Conservation (phyloP, 1,140 invertebrate genomes). For the Manduca sexta region DNA sequence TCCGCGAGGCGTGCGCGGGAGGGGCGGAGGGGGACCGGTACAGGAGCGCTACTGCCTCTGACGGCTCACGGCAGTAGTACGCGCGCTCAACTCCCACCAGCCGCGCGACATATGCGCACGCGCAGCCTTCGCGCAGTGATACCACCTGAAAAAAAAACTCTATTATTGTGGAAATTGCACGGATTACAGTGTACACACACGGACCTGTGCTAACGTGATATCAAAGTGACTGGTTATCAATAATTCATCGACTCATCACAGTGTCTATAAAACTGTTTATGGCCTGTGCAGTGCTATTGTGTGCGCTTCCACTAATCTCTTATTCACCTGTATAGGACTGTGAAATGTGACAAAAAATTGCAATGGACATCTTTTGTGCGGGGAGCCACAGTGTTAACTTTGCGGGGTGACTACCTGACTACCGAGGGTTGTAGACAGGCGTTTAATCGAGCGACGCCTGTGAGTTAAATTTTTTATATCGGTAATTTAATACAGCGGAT, state of each 20-base stretch:
- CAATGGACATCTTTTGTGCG: slow-evolving; percentile 51
- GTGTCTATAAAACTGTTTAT: slow-evolving; percentile 61
- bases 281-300: slow-evolving; percentile 61
- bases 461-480: slow-evolving; percentile 55
- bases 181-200: slow-evolving; percentile 60
- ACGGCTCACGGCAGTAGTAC: slow-evolving; percentile 57
- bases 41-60: slow-evolving; percentile 67
- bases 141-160: slow-evolving; percentile 30
- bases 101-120: slow-evolving; percentile 49
- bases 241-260: slow-evolving; percentile 29
- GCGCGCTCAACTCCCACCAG: slow-evolving; percentile 54
- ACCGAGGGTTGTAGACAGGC: slow-evolving; percentile 38
- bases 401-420: slow-evolving; percentile 62
- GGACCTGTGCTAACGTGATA: slow-evolving; percentile 29
- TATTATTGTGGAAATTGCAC: slow-evolving; percentile 8
- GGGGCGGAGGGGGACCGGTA: slow-evolving; percentile 31
- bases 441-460: slow-evolving; percentile 52
- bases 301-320: slow-evolving; percentile 57
- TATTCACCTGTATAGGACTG: slow-evolving; percentile 65
- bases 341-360: slow-evolving; percentile 71
- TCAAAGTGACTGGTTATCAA: slow-evolving; percentile 10
- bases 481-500: slow-evolving; percentile 66
- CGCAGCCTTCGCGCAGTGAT: slow-evolving; percentile 41
- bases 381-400: slow-evolving; percentile 54
- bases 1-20: not conserved